phyloP scores from a whole-genome alignment of 1,140 invertebrate species.

The Mylabris phalerata region DNA sequence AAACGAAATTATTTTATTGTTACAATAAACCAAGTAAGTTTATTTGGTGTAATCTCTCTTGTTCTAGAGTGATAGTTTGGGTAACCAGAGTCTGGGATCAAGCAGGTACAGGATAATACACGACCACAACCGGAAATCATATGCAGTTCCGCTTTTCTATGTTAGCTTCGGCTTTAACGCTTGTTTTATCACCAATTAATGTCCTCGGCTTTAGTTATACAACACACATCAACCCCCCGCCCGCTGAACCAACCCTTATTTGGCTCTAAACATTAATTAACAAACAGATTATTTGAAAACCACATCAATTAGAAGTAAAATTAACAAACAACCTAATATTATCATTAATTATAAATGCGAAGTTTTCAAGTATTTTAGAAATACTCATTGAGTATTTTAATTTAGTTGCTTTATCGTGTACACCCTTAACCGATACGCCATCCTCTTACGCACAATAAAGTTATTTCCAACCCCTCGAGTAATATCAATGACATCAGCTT shows the following conservation, averaged over 20 bases:
- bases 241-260: neutral
- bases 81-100: conserved; percentile 9
- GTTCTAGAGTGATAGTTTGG: neutral
- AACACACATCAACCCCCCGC: neutral
- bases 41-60: neutral
- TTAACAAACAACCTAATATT: too few relatives aligned
- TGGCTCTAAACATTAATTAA: neutral
- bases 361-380: conserved; percentile 3
- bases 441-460: conserved; percentile 24
- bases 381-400: conserved; percentile 22
- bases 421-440: conserved; percentile 2
- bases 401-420: conserved; percentile 8
- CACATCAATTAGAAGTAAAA: neutral
- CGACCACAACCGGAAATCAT: conserved; percentile 18
- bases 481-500: conserved; percentile 28
- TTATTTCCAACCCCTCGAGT: conserved; percentile 27
- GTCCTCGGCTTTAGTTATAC: conserved; percentile 11
- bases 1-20: too few relatives aligned
- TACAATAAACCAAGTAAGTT: neutral
- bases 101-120: neutral
- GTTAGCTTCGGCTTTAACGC: conserved; percentile 7
- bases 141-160: conserved; percentile 15
- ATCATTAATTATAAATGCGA: too few relatives aligned
- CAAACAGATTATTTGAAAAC: neutral
- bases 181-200: conserved; percentile 15